Conservation (phyloP, 2,888 invertebrate species). For the Chymomyza caudatula region DNA sequence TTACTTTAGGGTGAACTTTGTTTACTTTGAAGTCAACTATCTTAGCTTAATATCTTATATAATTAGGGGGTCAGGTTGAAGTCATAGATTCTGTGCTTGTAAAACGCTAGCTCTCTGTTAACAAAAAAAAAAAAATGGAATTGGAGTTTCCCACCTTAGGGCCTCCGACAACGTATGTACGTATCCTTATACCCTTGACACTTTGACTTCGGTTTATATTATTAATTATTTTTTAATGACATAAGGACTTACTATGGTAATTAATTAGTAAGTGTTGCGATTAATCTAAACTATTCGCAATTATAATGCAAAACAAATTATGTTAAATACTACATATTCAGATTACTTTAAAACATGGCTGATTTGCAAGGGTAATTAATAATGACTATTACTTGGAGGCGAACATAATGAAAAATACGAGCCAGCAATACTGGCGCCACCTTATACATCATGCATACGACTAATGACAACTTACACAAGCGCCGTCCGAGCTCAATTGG, state of each 20-base stretch:
- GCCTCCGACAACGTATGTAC: too few relatives aligned
- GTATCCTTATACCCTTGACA: too few relatives aligned
- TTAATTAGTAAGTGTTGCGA: not conserved
- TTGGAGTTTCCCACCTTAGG: too few relatives aligned
- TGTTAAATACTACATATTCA: not conserved
- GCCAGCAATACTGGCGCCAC: not conserved
- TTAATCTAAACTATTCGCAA: not conserved
- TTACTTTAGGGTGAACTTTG: too few relatives aligned
- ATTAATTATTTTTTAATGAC: not conserved
- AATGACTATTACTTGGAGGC: not conserved
- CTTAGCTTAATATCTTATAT: too few relatives aligned
- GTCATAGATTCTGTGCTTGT: too few relatives aligned
- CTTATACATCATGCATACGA: slow-evolving; percentile 58
- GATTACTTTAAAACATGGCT: not conserved
- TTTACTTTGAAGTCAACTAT: too few relatives aligned
- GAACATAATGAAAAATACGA: not conserved
- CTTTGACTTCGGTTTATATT: not conserved
- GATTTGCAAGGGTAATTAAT: not conserved
- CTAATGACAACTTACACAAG: slow-evolving; percentile 6
- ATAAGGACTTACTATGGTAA: not conserved
- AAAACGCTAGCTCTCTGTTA: too few relatives aligned
- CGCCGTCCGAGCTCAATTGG: slow-evolving; percentile 49
- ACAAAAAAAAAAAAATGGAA: too few relatives aligned
- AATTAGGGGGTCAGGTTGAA: too few relatives aligned
- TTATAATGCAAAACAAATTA: not conserved